Percentiles rank a stretch among this genome's conserved stretches.
Evolutionary conservation across 2,113 vertebrate species (phyloP).

Genomic region (Strix uralensis): DNA sequence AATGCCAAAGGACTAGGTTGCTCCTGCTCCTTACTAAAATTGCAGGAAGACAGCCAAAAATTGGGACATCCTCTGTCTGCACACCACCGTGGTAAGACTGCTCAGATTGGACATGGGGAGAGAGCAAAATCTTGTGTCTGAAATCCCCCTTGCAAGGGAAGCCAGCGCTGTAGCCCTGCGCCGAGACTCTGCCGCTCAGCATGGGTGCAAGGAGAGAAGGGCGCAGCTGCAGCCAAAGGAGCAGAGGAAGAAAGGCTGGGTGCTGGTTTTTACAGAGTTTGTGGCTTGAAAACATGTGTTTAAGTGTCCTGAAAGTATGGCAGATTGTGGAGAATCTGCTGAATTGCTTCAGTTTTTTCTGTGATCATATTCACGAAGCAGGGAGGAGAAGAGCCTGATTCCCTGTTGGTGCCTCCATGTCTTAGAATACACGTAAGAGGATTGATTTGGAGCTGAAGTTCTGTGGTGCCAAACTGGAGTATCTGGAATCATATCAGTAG

Average conservation of each 20-base stretch:
- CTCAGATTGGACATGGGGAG: not conserved
- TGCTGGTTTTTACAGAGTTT: not conserved
- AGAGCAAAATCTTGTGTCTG: not conserved
- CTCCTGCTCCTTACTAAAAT: not conserved
- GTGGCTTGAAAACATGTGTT: not conserved
- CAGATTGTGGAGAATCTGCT: not conserved
- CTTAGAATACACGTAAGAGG: not conserved
- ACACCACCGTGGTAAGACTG: not conserved
- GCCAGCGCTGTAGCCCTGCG: not conserved
- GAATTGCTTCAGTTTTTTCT: not conserved
- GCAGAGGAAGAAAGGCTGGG: not conserved
- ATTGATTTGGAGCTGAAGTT: not conserved
- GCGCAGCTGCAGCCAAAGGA: not conserved
- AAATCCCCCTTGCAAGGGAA: not conserved
- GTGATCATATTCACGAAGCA: not conserved
- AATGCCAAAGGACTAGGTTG: not conserved
- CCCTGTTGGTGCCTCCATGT: not conserved
- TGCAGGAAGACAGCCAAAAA: not conserved
- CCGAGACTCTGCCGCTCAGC: accelerated
- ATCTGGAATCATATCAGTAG: not conserved
- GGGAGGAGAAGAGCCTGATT: not conserved
- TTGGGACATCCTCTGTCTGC: not conserved
- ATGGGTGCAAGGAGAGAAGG: accelerated
- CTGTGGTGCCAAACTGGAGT: not conserved
- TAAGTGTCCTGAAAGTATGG: not conserved